phyloP scores from a whole-genome alignment of 2,888 invertebrate species.

The Liodrosophila aerea region DNA sequence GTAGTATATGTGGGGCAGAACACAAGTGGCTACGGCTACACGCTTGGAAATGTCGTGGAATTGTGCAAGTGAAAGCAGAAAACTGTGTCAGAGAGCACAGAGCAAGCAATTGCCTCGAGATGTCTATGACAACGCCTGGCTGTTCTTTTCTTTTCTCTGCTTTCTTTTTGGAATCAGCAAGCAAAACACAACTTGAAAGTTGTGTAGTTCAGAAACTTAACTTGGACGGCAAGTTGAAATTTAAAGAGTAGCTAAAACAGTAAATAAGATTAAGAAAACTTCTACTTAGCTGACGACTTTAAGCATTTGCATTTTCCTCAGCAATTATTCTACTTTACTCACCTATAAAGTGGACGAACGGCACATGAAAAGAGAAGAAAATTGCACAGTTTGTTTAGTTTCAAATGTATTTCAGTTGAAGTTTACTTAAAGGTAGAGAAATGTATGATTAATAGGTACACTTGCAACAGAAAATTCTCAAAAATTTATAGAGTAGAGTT shows the following conservation, averaged over 20 bases:
- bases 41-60: not conserved
- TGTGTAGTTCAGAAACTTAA: not conserved
- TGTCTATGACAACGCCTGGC: conserved; percentile 17
- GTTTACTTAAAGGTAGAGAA: not conserved
- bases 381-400: conserved; percentile 2
- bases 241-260: too few species aligned
- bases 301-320: too few species aligned
- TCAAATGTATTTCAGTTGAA: not conserved
- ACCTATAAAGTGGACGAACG: conserved; percentile 19
- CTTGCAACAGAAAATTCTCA: conserved; percentile 1
- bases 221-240: too few species aligned
- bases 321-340: conserved; percentile 23
- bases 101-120: not conserved
- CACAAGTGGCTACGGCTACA: conserved; percentile 30
- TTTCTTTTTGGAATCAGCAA: not conserved
- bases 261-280: too few species aligned
- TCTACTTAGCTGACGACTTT: too few species aligned
- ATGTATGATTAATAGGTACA: too few species aligned
- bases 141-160: conserved; percentile 3
- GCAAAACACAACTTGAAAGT: too few species aligned
- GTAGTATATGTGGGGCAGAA: not conserved
- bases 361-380: conserved; percentile 44
- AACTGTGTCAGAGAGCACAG: conserved; percentile 36
- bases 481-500: not conserved
- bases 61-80: conserved; percentile 35